Evolutionary conservation across 2,113 vertebrate species (phyloP).

Genomic region (Paraplagusia blochii): DNA sequence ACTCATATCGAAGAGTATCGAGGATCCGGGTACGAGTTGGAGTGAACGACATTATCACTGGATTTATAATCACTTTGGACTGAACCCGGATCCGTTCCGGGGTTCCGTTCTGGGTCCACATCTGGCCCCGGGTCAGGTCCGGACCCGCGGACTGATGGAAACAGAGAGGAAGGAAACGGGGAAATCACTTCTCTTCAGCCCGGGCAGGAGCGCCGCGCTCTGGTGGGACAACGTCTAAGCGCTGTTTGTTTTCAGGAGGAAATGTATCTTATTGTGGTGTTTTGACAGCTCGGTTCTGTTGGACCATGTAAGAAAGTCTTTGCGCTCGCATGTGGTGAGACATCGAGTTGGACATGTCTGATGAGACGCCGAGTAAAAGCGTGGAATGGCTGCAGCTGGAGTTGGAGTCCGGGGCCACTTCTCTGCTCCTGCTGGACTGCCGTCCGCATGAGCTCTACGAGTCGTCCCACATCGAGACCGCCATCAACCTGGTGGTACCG

Average conservation of each 20-base stretch:
- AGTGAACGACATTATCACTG: slow-evolving; percentile 29
- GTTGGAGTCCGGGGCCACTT: slow-evolving; percentile 85
- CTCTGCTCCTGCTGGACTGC: slow-evolving; percentile 95
- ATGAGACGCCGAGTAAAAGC: slow-evolving; percentile 91
- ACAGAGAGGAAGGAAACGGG: slow-evolving; percentile 48
- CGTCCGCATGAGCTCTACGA: slow-evolving; percentile 92
- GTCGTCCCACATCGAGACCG: slow-evolving; percentile 92
- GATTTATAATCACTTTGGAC: not conserved
- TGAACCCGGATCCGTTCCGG: not conserved
- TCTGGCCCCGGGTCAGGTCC: slow-evolving; percentile 12
- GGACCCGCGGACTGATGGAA: slow-evolving; percentile 55
- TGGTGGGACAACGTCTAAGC: slow-evolving; percentile 29
- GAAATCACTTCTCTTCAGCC: slow-evolving; percentile 55
- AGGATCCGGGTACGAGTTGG: slow-evolving; percentile 33
- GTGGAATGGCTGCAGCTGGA: slow-evolving; percentile 93
- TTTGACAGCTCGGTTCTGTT: not conserved
- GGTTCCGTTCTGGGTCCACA: not conserved
- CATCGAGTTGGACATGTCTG: slow-evolving; percentile 78
- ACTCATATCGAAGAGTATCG: slow-evolving; percentile 11
- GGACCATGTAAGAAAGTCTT: slow-evolving; percentile 49
- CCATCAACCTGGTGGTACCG: slow-evolving; percentile 94
- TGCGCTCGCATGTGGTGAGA: slow-evolving; percentile 47
- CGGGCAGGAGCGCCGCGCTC: slow-evolving; percentile 43
- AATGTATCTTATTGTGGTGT: slow-evolving; percentile 21
- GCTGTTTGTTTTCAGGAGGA: not conserved